phyloP scores from a whole-genome alignment of 1,140 invertebrate genomes.

The Bombus cullumanus region DNA sequence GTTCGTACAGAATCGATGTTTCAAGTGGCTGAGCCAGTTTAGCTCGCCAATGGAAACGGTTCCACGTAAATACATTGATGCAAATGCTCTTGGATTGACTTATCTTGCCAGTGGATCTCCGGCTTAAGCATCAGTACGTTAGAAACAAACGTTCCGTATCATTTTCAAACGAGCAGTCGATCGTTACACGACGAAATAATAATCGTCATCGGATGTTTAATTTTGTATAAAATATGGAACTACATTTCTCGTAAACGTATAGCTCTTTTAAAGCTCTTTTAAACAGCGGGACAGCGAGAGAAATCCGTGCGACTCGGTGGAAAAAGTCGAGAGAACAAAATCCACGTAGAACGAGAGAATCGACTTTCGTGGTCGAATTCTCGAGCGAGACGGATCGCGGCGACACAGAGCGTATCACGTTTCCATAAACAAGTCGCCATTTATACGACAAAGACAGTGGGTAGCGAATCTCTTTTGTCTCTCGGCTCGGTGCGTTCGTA shows the following conservation, averaged over 20 bases:
- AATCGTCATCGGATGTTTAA: not conserved
- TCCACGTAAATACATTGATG: no score
- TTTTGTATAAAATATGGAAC: not conserved
- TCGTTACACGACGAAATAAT: no score
- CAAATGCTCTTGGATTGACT: no score
- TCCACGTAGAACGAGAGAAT: not conserved
- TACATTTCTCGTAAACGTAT: not conserved
- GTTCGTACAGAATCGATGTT: no score
- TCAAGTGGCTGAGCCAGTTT: no score
- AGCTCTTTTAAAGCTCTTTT: no score
- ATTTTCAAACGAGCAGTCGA: no score
- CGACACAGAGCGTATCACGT: conserved; percentile 35
- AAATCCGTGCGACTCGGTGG: not conserved
- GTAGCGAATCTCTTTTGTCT: conserved; percentile 57
- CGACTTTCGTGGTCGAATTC: not conserved
- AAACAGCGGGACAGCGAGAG: not conserved
- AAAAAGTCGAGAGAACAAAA: not conserved
- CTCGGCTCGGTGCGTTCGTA: conserved; percentile 34
- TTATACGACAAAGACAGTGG: conserved; percentile 32
- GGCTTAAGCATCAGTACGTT: no score
- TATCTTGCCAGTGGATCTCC: no score
- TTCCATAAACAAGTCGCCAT: conserved; percentile 53
- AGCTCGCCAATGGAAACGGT: no score
- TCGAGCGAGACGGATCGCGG: not conserved
- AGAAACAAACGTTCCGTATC: no score